Evolutionary conservation across 2,113 vertebrate species (phyloP), one percentile per base, ranked within the genome.

Genomic region (Capreolus pygargus): DNA sequence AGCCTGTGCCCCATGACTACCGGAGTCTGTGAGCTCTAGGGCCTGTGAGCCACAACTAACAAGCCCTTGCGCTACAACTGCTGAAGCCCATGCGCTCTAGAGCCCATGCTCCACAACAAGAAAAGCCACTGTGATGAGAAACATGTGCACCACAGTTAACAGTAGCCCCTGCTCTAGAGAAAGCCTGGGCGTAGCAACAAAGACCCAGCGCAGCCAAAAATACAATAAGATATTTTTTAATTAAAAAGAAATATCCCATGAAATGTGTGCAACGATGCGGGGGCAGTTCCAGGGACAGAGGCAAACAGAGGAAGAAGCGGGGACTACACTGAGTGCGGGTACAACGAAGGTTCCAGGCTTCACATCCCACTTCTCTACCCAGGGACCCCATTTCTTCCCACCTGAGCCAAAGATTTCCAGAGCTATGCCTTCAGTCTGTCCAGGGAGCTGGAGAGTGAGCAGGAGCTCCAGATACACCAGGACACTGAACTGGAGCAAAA

Each of bases 221-320:
- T 43, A 43, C 12, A 76, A 15, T 7, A 14, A 39, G 27, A 15
- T 43, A 76, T 43, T 76, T 76, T 74, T 76, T 76, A 3, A 74
- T 76, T 76, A 43, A 76, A 76, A 36, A 94, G 74, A 50, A 30
- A 25, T 16, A 17, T 33, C 91, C 79, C 58, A 10, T 50, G 87
- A 87, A 91, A 84, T 28, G 7, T 78, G 33, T 28, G 14, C 28
- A 60, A 60, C 23, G 8, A 47, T 58, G 16, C 0, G 0, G 21
- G 6, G 6, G 45, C 1, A 3, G 50, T 9, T 16, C 7, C 52
- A 5, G 12, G 15, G 54, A 30, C 25, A 64, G 23, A 39, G 0
- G 15, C 30, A 11, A 86, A 64, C 13, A 43, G n/a, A 17, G 28
- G 45, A 27, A 50, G 43, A 79, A 52, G 55, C 0, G 3, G 54